Base-by-base conservation (phyloP, 1,140 invertebrate species). In the Aphaenogaster floridana region DNA sequence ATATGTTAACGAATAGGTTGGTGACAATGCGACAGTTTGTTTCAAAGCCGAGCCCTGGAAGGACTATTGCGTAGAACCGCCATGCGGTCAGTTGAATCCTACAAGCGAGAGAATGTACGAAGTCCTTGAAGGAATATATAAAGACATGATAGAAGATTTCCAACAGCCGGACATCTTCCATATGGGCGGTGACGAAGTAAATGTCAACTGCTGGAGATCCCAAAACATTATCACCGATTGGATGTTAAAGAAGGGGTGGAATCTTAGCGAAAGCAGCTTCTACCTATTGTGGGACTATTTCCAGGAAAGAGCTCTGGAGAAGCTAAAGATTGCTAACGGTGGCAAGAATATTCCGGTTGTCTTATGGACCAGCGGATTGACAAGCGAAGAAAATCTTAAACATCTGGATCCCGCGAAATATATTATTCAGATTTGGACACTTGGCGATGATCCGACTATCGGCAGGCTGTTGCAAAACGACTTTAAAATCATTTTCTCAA, bases 101-200 rank as follows among this genome's bases (percentile, higher is more conserved):
- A 97, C 97, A 0, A 97, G 96, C 87, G 96, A 97, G 2, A 96
- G 96, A 57, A 95, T 98, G 68, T 99, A 98, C 89, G 96, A 97
- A 59, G 95, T 97, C 28, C 94, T 98, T 5, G 96, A 97, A 92
- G 96, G 97, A 86, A 97, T 98, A 71, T 97, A 97, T 90, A 91
- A 91, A 0, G 97, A 97, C 69, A 97, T 97, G 96, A 94, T 96
- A 9, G 94, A 96, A 88, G 95, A 96, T 28, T 98, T 98, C 91
- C 86, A 96, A 36, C 48, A 66, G 1, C 96, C 97, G 0, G 97
- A 98, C 91, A 95, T 98, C 0, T 98, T 98, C 93, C 98, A 99
- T 91, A 98, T 98, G 98, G 98, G 98, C 36, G 98, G 98, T 0
- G 98, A 98, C 92, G 98, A 99, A 93, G 98, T 98, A 0, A 97